A percentile compares a stretch with the other conserved stretches of the same genome.
Conservation (phyloP, 2,113 vertebrate species). For the Peromyscus leucopus region DNA sequence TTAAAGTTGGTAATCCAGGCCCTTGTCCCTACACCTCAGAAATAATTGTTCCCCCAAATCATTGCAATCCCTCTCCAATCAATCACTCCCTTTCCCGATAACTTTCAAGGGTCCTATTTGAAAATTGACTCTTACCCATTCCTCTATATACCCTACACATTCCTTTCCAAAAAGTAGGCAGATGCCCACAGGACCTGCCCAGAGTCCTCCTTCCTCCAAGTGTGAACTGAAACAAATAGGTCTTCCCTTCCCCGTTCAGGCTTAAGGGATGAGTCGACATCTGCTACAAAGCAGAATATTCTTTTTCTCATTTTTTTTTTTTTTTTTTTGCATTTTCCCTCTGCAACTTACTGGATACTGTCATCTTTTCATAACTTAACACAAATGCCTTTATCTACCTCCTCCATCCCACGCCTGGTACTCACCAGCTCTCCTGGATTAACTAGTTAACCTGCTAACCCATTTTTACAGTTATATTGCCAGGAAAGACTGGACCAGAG, state of each 20-base stretch:
- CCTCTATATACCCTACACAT: slow-evolving; percentile 41
- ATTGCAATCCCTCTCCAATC: slow-evolving; percentile 76
- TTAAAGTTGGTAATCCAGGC: slow-evolving; percentile 75
- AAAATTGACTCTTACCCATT: slow-evolving; percentile 59
- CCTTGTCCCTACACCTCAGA: slow-evolving; percentile 46
- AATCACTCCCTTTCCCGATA: slow-evolving; percentile 78
- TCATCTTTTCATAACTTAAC: slow-evolving; percentile 46
- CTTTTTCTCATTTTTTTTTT: slow-evolving; percentile 61
- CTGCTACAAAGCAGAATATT: slow-evolving; percentile 58
- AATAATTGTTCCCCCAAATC: slow-evolving; percentile 67
- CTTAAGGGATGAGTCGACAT: slow-evolving; percentile 20
- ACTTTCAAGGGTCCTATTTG: slow-evolving; percentile 48
- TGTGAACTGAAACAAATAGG: slow-evolving; percentile 31
- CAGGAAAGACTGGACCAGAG: slow-evolving; percentile 67
- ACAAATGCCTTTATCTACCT: not conserved
- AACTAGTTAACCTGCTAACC: slow-evolving; percentile 50
- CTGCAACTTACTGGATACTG: slow-evolving; percentile 35
- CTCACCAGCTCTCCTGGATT: slow-evolving; percentile 4
- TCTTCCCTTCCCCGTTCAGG: slow-evolving; percentile 49
- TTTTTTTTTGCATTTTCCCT: slow-evolving; percentile 70
- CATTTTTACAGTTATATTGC: slow-evolving; percentile 69
- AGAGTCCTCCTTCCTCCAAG: slow-evolving; percentile 7
- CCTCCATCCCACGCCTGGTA: not conserved
- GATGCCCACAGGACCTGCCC: not conserved
- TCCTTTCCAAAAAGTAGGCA: slow-evolving; percentile 60